Conservation (phyloP, 1,140 invertebrate species). For the Medauroidea extradentata region DNA sequence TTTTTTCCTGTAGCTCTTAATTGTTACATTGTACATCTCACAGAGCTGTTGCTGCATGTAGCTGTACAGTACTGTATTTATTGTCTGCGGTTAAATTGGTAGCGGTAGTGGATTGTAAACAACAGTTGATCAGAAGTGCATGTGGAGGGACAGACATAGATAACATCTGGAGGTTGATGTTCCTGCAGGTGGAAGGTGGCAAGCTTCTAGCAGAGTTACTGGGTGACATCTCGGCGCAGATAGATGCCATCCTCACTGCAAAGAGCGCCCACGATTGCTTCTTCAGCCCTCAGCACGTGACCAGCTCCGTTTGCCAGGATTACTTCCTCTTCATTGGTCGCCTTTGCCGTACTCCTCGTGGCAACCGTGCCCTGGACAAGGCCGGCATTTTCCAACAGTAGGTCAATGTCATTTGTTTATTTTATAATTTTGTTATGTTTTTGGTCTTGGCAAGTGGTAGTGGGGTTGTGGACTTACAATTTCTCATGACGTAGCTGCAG, state of each 20-base stretch:
- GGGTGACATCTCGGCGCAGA: conserved; percentile 69
- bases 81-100: no score
- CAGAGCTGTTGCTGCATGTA: no score
- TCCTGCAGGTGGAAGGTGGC: conserved; percentile 45
- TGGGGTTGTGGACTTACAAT: no score
- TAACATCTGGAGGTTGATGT: no score
- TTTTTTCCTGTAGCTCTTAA: no score
- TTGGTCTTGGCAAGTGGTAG: not conserved
- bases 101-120: no score
- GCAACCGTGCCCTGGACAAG: conserved; percentile 68
- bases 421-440: not conserved
- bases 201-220: conserved; percentile 72
- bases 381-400: conserved; percentile 71
- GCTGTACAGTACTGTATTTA: no score
- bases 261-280: conserved; percentile 77
- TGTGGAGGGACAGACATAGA: no score
- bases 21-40: no score
- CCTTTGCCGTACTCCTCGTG: conserved; percentile 68
- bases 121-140: no score
- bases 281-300: conserved; percentile 83
- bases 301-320: conserved; percentile 83
- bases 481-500: no score
- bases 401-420: conserved; percentile 33
- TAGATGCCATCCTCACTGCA: conserved; percentile 66
- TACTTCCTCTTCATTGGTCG: conserved; percentile 93